Percentiles rank a stretch among this genome's conserved stretches.
Conservation (phyloP, 1,140 invertebrate genomes). For the Laupala kohalensis region DNA sequence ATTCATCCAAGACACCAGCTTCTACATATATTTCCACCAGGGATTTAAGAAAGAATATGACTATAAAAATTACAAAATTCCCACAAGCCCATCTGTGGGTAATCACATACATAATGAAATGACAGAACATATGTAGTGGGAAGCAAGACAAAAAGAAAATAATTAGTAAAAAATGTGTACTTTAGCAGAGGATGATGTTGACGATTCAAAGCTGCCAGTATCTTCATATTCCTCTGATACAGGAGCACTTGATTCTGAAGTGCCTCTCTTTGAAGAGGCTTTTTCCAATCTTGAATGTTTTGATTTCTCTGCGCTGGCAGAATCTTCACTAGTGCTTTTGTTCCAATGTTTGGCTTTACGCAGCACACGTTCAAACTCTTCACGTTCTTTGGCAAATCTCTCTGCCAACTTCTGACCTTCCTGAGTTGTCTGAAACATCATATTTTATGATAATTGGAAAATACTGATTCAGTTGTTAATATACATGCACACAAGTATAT, state of each 20-base stretch:
- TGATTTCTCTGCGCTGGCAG: background rate
- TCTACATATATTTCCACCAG: too few relatives aligned
- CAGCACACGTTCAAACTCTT: background rate
- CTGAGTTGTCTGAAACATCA: background rate
- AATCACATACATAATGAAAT: too few relatives aligned
- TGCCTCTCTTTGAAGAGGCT: background rate
- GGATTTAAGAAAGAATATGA: too few relatives aligned
- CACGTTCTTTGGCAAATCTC: background rate
- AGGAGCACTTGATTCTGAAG: background rate
- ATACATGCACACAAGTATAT: too few relatives aligned
- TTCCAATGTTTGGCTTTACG: background rate
- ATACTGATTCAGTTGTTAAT: too few relatives aligned
- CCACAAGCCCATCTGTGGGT: too few relatives aligned
- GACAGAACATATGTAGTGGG: too few relatives aligned
- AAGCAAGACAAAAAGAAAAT: background rate
- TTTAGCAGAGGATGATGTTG: background rate
- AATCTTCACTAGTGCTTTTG: background rate
- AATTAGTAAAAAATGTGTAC: background rate
- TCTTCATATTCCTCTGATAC: background rate
- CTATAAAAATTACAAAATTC: too few relatives aligned
- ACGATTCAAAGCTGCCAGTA: background rate
- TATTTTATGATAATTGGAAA: too few relatives aligned
- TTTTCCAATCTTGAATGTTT: background rate
- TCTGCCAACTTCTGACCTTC: background rate
- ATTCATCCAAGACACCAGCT: too few relatives aligned